These are phyloP conservation scores for Rhopalosiphum maidis DNA, from an alignment of 1,140 invertebrate genomes.

Conservation along the genomic window DNA sequence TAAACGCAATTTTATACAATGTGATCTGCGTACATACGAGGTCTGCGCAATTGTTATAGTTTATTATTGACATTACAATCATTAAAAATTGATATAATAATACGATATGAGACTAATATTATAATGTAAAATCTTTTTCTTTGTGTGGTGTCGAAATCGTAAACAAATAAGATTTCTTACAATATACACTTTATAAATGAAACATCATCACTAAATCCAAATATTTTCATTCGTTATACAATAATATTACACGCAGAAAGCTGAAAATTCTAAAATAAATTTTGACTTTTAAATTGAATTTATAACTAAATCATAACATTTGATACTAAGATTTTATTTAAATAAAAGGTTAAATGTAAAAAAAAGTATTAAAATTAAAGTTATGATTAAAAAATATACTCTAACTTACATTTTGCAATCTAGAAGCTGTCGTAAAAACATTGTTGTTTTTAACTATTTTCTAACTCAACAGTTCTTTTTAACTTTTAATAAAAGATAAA, in stretches of 20 bases:
- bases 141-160: neutral
- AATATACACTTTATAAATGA: too few relatives aligned
- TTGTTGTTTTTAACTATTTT: neutral
- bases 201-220: neutral
- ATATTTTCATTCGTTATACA: neutral
- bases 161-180: neutral
- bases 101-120: too few relatives aligned
- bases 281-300: neutral
- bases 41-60: neutral
- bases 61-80: neutral
- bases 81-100: too few relatives aligned
- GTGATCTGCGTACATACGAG: neutral
- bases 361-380: neutral
- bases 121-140: neutral
- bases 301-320: neutral
- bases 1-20: neutral
- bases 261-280: neutral
- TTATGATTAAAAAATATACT: neutral
- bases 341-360: neutral
- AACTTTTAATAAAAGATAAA: slow-evolving; percentile 10
- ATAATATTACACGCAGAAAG: neutral
- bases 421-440: neutral
- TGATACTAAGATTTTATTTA: neutral
- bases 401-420: neutral
- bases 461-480: neutral